Evolutionary conservation across 2,888 invertebrate genomes (phyloP), one percentile per base, ranked within the genome.

Genomic region (Megaustenia siamemsis): DNA sequence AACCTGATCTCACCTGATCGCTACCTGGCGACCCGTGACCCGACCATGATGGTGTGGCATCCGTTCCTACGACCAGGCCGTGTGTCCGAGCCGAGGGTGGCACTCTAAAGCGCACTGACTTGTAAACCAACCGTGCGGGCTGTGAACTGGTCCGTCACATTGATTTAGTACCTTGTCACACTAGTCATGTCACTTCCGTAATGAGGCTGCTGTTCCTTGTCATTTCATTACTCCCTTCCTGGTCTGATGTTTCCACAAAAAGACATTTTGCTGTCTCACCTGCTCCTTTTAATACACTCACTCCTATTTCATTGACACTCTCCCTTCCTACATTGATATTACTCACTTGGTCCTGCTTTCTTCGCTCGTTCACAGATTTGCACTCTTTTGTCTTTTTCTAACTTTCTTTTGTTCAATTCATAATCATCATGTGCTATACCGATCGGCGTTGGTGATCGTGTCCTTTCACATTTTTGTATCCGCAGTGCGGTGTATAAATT

Each of bases 1-100:
- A 73, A 73, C 49, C 73, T 73, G 73, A 73, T 73, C 43, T 45
- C 43, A 73, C 73, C 73, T 73, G 73, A 73, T 73, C 45, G 73
- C 28, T 73, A 73, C 73, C 73, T 49, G 73, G 73, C 32, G n/a
- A 49, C 3, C 73, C 49, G 49, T 73, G 73, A 73, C 49, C 21
- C 28, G 73, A 6, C 49, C 73, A 49, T 32, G 73, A 45, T 73
- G 73, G 73, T 49, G 49, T 49, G 28, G 73, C 32, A 49, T 73
- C 73, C 73, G 73, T 73, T 28, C 45, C 49, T 49, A 28, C 73
- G 32, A 49, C 73, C 73, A 49, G 73, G 73, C 28, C 73, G 73
- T 73, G 73, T 45, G 49, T 73, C 73, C 49, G 28, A 45, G 15
- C 73, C 32, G 32, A 49, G 32, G 49, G 49, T 32, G 32, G 49